A percentile compares a stretch with the other conserved stretches of the same genome.
Evolutionary conservation across 2,888 invertebrate species (phyloP).

Genomic region (Celastrina argiolus): DNA sequence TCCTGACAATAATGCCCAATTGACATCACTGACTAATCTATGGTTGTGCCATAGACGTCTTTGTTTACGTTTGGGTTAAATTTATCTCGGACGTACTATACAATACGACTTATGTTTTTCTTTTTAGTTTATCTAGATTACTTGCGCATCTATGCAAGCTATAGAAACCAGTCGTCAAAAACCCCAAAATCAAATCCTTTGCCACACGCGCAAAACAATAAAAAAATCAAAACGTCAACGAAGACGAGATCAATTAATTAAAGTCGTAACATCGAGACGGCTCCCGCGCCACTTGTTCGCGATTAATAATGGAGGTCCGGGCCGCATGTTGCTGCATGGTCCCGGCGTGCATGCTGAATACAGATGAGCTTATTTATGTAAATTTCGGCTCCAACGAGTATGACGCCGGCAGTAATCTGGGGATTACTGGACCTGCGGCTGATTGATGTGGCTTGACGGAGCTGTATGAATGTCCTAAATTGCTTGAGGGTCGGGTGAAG

Average conservation of each 20-base stretch:
- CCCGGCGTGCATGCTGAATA: slow-evolving; percentile 67
- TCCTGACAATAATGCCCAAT: no score
- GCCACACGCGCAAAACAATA: not conserved
- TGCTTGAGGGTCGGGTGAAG: slow-evolving; percentile 22
- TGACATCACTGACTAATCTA: no score
- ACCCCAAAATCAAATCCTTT: not conserved
- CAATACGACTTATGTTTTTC: no score
- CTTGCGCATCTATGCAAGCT: no score
- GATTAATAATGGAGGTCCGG: slow-evolving; percentile 73
- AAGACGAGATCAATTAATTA: slow-evolving; percentile 39
- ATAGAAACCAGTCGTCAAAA: no score
- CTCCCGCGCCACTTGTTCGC: slow-evolving; percentile 64
- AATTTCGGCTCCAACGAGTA: slow-evolving; percentile 59
- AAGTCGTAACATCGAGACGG: slow-evolving; percentile 48
- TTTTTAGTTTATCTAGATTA: no score
- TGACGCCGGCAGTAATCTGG: slow-evolving; percentile 61
- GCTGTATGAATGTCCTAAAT: slow-evolving; percentile 31
- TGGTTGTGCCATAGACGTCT: no score
- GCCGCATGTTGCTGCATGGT: slow-evolving; percentile 73
- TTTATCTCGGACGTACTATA: no score
- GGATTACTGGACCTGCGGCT: slow-evolving; percentile 52
- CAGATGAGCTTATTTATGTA: slow-evolving; percentile 75
- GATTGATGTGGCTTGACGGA: slow-evolving; percentile 65
- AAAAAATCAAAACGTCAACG: slow-evolving; percentile 26
- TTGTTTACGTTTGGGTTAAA: no score